phyloP scores from a whole-genome alignment of 2,113 vertebrate species.

The Tragulus kanchil region DNA sequence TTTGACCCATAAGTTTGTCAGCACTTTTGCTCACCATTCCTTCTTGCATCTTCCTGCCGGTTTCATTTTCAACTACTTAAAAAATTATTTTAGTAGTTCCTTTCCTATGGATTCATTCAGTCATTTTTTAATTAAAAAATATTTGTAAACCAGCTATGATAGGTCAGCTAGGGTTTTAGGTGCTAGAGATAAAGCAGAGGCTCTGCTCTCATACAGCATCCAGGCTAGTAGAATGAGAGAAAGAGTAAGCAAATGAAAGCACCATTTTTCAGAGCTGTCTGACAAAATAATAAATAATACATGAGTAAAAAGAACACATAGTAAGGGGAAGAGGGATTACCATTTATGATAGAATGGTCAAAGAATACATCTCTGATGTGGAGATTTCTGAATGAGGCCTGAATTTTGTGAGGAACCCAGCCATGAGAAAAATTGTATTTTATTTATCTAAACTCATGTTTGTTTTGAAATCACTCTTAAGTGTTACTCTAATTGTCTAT shows the following conservation, averaged over 20 bases:
- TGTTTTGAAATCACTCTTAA: background rate
- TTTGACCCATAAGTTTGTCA: background rate
- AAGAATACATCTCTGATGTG: background rate
- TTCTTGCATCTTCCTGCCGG: constrained; percentile 12
- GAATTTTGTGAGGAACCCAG: background rate
- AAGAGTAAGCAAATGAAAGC: constrained; percentile 17
- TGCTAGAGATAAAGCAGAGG: background rate
- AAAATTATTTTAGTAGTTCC: constrained; percentile 20
- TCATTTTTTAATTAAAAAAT: constrained; percentile 28
- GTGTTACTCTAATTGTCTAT: background rate
- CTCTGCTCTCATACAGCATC: background rate
- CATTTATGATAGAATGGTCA: background rate
- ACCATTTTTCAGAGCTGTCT: background rate
- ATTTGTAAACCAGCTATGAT: background rate
- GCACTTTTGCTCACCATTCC: background rate
- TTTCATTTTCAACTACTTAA: constrained; percentile 33
- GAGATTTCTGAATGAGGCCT: background rate
- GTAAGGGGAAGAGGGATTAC: background rate
- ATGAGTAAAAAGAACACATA: background rate
- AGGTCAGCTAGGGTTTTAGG: background rate
- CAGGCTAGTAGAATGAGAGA: background rate
- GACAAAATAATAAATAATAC: background rate
- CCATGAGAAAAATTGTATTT: background rate
- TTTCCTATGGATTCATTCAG: background rate
- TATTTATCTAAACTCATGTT: constrained; percentile 15